Percentiles rank a stretch among this genome's conserved stretches.
Conservation (phyloP, 2,888 invertebrate genomes). For the Steinernema carpocapsae region DNA sequence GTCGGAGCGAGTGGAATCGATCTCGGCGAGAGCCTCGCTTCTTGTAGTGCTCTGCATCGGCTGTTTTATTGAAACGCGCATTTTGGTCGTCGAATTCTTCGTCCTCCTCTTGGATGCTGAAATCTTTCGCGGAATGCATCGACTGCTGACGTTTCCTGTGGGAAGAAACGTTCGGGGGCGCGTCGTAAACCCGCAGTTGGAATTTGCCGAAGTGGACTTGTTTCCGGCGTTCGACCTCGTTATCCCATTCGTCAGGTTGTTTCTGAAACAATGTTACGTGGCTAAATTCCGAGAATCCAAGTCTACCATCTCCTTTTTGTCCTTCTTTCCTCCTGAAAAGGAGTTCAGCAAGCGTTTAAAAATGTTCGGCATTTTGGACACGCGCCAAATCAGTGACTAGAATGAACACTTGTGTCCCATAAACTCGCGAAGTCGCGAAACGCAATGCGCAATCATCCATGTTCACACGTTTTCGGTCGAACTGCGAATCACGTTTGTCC, state of each 20-base stretch:
- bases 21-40: not conserved
- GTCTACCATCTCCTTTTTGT: not conserved
- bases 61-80: not conserved
- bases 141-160: no score
- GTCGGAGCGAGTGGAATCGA: not conserved
- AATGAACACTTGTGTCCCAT: not conserved
- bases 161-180: not conserved
- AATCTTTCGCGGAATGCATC: no score
- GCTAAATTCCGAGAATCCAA: not conserved
- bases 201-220: not conserved
- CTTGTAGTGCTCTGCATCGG: not conserved
- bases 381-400: no score
- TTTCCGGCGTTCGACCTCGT: not conserved
- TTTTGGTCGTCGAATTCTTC: not conserved
- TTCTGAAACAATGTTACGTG: not conserved
- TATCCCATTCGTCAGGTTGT: not conserved
- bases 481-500: no score
- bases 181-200: not conserved
- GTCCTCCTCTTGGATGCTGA: not conserved
- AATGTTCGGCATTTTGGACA: not conserved
- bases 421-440: not conserved
- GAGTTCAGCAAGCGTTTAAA: not conserved
- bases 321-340: conserved; percentile 19
- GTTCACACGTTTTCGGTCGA: not conserved
- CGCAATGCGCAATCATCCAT: not conserved